phyloP scores from a whole-genome alignment of 2,888 invertebrate genomes.

The Drosophila subquinaria region DNA sequence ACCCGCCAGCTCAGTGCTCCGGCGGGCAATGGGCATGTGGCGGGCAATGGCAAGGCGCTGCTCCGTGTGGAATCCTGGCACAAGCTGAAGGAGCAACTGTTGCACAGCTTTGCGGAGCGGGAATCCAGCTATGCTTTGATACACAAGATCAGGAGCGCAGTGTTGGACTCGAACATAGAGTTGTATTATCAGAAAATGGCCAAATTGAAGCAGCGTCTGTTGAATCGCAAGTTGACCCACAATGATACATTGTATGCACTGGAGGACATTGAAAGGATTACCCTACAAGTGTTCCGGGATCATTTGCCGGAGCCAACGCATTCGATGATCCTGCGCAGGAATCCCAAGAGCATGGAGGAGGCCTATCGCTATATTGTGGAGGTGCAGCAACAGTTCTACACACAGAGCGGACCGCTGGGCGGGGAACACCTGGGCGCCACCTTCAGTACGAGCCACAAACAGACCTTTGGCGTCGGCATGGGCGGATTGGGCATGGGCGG shows the following conservation, averaged over 20 bases:
- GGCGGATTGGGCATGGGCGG: conserved; percentile 60
- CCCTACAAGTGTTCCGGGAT: conserved; percentile 71
- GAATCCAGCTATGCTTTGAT: conserved; percentile 70
- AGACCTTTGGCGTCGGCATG: conserved; percentile 61
- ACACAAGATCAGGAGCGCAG: conserved; percentile 67
- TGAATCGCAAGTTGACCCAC: conserved; percentile 70
- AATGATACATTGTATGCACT: conserved; percentile 68
- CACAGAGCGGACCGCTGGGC: conserved; percentile 69
- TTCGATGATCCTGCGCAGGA: conserved; percentile 71
- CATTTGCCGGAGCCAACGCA: conserved; percentile 72
- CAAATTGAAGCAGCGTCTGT: conserved; percentile 65
- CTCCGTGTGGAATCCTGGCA: conserved; percentile 66
- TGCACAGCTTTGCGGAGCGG: conserved; percentile 67
- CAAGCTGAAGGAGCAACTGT: conserved; percentile 66
- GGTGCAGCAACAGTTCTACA: conserved; percentile 73
- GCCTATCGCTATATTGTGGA: conserved; percentile 75
- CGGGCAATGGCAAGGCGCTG: conserved; percentile 32
- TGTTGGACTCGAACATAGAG: conserved; percentile 70
- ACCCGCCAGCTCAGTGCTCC: conserved; percentile 69
- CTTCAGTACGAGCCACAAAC: conserved; percentile 74
- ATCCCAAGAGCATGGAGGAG: conserved; percentile 76
- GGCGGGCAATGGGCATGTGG: conserved; percentile 37
- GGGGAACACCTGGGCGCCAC: conserved; percentile 65
- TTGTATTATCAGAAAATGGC: conserved; percentile 69
- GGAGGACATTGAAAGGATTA: conserved; percentile 70